Percentiles rank a stretch among this genome's conserved stretches.
Evolutionary conservation across 2,113 vertebrate species (phyloP).

Genomic region (Ageneiosus marmoratus): DNA sequence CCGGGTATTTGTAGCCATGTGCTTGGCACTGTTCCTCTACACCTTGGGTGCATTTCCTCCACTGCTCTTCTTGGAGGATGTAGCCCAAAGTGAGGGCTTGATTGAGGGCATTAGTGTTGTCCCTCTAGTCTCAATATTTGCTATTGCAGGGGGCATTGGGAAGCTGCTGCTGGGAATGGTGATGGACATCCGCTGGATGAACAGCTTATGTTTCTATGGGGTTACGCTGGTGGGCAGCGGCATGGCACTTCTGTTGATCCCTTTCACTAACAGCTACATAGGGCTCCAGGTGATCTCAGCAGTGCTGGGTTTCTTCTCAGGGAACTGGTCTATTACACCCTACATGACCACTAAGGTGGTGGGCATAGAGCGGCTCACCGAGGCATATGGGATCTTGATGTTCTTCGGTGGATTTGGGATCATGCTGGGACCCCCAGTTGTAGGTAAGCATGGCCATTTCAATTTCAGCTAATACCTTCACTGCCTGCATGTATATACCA

Average conservation of each 20-base stretch:
- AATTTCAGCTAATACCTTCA: neutral
- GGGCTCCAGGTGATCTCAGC: slow-evolving; percentile 77
- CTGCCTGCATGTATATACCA: neutral
- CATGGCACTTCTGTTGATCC: slow-evolving; percentile 78
- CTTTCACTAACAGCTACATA: slow-evolving; percentile 78
- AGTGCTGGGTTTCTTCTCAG: slow-evolving; percentile 81
- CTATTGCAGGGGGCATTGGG: slow-evolving; percentile 79
- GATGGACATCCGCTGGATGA: slow-evolving; percentile 82
- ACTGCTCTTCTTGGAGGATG: slow-evolving; percentile 83
- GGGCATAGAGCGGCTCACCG: slow-evolving; percentile 81
- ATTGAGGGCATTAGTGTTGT: slow-evolving; percentile 72
- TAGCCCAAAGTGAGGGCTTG: slow-evolving; percentile 79
- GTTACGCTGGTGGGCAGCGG: slow-evolving; percentile 76
- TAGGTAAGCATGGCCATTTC: slow-evolving; percentile 73
- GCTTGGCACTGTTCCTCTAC: slow-evolving; percentile 81
- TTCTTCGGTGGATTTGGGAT: slow-evolving; percentile 86
- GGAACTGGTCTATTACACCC: slow-evolving; percentile 87
- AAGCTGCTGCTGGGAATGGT: slow-evolving; percentile 81
- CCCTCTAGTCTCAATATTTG: slow-evolving; percentile 82
- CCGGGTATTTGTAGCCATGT: slow-evolving; percentile 80
- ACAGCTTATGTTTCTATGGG: slow-evolving; percentile 80
- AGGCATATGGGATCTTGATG: slow-evolving; percentile 86
- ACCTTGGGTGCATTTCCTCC: slow-evolving; percentile 84
- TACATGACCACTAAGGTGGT: slow-evolving; percentile 86
- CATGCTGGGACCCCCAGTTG: slow-evolving; percentile 83